Evolutionary conservation across 2,888 invertebrate genomes (phyloP).

Genomic region (Ormyrus labotus): DNA sequence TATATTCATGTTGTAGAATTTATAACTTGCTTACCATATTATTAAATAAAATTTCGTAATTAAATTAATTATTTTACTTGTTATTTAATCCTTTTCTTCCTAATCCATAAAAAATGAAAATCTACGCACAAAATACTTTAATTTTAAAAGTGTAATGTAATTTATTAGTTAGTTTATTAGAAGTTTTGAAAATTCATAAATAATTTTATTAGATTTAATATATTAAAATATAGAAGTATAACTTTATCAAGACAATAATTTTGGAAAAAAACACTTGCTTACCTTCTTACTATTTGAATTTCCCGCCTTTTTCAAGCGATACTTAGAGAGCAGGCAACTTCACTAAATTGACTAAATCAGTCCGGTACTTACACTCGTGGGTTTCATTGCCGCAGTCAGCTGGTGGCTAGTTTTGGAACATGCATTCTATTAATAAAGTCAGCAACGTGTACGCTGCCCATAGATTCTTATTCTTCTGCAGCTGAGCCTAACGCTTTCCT

Average conservation of each 20-base stretch:
- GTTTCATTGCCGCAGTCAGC: conserved; percentile 48
- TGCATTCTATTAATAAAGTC: conserved; percentile 69
- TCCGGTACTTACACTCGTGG: conserved; percentile 10
- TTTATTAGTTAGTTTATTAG: not conserved
- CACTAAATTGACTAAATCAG: not conserved
- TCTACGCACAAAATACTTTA: too few relatives aligned
- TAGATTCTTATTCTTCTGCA: conserved; percentile 30
- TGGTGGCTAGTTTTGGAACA: conserved; percentile 61
- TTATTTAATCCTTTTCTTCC: too few relatives aligned
- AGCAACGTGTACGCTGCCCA: conserved; percentile 58
- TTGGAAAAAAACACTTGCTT: too few relatives aligned
- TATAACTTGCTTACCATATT: conserved; percentile 42
- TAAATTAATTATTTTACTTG: not conserved
- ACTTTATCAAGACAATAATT: too few relatives aligned
- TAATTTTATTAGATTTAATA: not conserved
- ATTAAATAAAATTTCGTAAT: conserved; percentile 54
- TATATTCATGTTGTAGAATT: conserved; percentile 39
- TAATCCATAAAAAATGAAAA: too few relatives aligned
- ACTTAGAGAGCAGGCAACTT: conserved; percentile 5
- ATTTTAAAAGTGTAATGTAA: too few relatives aligned
- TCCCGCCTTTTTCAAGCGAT: conserved; percentile 9
- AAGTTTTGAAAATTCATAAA: not conserved
- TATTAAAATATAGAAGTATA: too few relatives aligned
- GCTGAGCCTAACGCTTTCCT: conserved; percentile 3
- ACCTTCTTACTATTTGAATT: conserved; percentile 19